A percentile compares a stretch with the other conserved stretches of the same genome.
phyloP scores from a whole-genome alignment of 1,140 invertebrate genomes.

The Zophobas atratus region DNA sequence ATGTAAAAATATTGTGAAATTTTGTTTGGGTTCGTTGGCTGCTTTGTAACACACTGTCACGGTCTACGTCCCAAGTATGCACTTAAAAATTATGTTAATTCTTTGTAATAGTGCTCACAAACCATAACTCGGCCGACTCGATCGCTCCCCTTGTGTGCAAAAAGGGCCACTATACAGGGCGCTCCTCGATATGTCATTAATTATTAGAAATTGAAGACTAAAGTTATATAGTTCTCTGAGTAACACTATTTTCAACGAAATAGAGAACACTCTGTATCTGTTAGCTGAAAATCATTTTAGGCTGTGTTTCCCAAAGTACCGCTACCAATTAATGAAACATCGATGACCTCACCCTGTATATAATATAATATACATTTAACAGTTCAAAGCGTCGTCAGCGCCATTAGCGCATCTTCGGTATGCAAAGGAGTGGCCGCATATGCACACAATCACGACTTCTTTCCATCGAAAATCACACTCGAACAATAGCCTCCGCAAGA shows the following conservation, averaged over 20 bases:
- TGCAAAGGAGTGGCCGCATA: constrained; percentile 11
- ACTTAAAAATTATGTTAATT: constrained; percentile 53
- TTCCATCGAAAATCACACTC: constrained; percentile 1
- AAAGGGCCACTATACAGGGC: too few species aligned
- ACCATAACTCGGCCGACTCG: constrained; percentile 36
- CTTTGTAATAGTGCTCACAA: constrained; percentile 49
- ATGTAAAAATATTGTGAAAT: constrained; percentile 42
- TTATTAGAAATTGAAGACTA: too few species aligned
- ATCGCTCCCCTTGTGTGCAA: constrained; percentile 1
- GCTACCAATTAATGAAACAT: too few species aligned
- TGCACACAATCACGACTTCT: constrained; percentile 7
- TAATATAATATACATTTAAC: too few species aligned
- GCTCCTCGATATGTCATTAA: too few species aligned
- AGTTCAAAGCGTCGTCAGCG: too few species aligned
- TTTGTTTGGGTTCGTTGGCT: constrained; percentile 50
- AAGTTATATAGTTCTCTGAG: too few species aligned
- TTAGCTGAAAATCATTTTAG: too few species aligned
- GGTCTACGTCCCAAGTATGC: constrained; percentile 47
- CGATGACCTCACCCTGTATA: too few species aligned
- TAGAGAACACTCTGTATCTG: too few species aligned
- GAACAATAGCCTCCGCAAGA: background rate
- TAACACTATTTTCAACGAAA: too few species aligned
- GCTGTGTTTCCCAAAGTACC: too few species aligned
- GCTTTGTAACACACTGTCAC: constrained; percentile 42
- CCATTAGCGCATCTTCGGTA: background rate